Conservation (phyloP, 2,888 invertebrate species). For the Amiota mariae region DNA sequence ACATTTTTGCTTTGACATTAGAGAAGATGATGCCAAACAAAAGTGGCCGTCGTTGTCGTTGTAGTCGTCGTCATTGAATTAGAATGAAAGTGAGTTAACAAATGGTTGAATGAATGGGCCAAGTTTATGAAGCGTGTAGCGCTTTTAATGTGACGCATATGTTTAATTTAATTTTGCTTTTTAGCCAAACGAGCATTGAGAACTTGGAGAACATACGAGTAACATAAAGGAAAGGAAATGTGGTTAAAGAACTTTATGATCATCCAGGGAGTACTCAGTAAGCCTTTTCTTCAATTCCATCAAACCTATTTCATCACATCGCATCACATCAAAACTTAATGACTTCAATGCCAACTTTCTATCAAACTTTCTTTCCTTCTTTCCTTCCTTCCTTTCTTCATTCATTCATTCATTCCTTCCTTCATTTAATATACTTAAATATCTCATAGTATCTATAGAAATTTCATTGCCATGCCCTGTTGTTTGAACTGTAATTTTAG, state of each 20-base stretch:
- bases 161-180: slow-evolving; percentile 29
- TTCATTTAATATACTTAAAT: not conserved
- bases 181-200: slow-evolving; percentile 6
- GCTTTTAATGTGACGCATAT: slow-evolving; percentile 27
- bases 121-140: slow-evolving; percentile 25
- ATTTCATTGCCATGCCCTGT: slow-evolving; percentile 21
- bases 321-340: not conserved
- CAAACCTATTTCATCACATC: not conserved
- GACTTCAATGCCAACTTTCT: not conserved
- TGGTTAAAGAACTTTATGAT: slow-evolving; percentile 15
- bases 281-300: not conserved
- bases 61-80: not conserved
- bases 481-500: slow-evolving; percentile 34
- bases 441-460: not conserved
- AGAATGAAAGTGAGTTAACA: not conserved
- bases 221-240: not conserved
- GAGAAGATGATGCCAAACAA: slow-evolving; percentile 11
- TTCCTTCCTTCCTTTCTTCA: not conserved
- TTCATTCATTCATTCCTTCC: not conserved
- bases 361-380: not conserved
- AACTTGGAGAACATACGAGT: not conserved
- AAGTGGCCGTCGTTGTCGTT: slow-evolving; percentile 1
- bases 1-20: slow-evolving; percentile 20
- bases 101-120: not conserved
- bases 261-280: not conserved